Evolutionary conservation across 2,113 vertebrate genomes (phyloP).

Genomic region (Terrapene triunguis): DNA sequence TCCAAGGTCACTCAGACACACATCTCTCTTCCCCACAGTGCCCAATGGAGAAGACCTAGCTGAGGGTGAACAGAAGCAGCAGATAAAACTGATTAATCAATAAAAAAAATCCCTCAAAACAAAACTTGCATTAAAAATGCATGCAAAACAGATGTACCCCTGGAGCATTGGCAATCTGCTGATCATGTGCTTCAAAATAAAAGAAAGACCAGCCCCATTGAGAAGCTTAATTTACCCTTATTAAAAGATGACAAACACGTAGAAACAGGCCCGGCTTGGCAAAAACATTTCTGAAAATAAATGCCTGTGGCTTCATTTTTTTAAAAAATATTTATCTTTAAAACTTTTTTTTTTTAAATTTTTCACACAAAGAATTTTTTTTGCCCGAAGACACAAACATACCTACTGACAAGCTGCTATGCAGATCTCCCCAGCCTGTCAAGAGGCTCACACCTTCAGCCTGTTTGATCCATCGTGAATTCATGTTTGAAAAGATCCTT

Average conservation of each 20-base stretch:
- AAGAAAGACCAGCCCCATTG: background rate
- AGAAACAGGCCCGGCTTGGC: background rate
- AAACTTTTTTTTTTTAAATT: background rate
- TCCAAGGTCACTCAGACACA: slow-evolving; percentile 60
- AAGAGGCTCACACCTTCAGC: background rate
- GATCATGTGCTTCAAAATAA: background rate
- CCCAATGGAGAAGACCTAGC: slow-evolving; percentile 8
- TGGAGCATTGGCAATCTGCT: background rate
- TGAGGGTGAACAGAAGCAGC: background rate
- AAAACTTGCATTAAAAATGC: background rate
- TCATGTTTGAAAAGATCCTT: background rate
- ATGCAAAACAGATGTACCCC: background rate
- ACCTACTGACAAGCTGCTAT: background rate
- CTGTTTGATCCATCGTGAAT: background rate
- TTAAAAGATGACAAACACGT: background rate
- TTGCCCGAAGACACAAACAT: slow-evolving; percentile 12
- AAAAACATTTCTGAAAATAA: slow-evolving; percentile 13
- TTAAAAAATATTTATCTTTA: background rate
- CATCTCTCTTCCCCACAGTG: slow-evolving; percentile 42
- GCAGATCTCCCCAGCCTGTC: background rate
- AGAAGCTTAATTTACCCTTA: background rate
- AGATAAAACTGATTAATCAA: background rate
- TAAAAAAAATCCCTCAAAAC: background rate
- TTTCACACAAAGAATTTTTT: background rate
- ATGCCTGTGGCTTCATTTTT: background rate